Base-by-base conservation (phyloP, 2,888 invertebrate genomes). In the Arctia plantaginis region DNA sequence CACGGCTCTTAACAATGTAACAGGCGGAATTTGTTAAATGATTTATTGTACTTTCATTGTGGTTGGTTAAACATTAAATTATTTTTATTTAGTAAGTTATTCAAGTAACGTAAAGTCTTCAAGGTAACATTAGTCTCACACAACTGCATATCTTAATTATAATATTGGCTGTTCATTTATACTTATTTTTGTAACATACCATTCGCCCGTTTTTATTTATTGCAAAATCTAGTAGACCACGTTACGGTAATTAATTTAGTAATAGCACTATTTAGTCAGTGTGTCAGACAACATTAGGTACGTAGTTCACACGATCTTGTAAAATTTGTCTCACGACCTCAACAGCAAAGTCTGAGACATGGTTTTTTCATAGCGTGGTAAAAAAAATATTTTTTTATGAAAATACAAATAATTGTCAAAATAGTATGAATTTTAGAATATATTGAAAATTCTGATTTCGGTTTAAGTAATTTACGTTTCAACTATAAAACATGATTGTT, bases 301-400 rank as follows among this genome's bases (percentile, higher is more conserved):
- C 51, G 13, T 59, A 59, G 27, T 59, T 59, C 59, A 59, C 59
- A 59, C 59, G 59, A 59, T 59, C n/a, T 59, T 30, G 30, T 62
- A 30, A 62, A 62, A 30, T 13, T 30, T 30, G 27, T 62, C 62
- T 30, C 62, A 62, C 27, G 62, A 30, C 62, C 62, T 62, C 62
- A 30, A n/a, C 4, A 23, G 7, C 0, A 23, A 51, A 23, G 12
- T 27, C n/a, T 59, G 55, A 12, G 59, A 55, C n/a, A 10, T 55
- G n/a, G 6, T 23, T 51, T 23, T n/a, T 55, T 55, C 10, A n/a
- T 23, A 55, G 23, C 8, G 51, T 55, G n/a, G 23, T 55, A 55
- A 55, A 51, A 55, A 55, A 12, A 23, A 23, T n/a, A n/a, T 10
- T 55, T 23, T 55, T 51, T 23, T 47, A 47, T 47, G 18, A 20